Conservation (phyloP, 2,113 vertebrate genomes). For the Myrmecobius fasciatus region DNA sequence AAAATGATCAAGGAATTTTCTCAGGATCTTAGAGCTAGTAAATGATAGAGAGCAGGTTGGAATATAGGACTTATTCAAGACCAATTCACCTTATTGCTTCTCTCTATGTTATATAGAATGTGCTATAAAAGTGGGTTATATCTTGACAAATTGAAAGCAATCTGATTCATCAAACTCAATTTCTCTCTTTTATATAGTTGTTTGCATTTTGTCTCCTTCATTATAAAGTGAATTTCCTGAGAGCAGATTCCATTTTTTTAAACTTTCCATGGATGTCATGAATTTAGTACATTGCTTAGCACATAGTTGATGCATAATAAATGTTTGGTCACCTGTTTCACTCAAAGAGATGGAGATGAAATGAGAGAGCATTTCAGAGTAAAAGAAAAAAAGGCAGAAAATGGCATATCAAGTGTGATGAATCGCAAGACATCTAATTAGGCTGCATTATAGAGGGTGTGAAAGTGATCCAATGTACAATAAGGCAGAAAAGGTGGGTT, state of each 20-base stretch:
- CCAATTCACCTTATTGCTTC: no score
- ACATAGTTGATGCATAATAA: neutral
- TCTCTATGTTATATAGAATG: no score
- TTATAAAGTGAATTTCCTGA: no score
- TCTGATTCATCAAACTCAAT: no score
- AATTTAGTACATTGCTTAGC: neutral
- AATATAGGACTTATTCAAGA: no score
- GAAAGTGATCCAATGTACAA: neutral
- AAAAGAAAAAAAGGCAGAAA: neutral
- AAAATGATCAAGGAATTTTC: no score
- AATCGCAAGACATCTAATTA: neutral
- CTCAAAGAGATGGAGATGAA: neutral
- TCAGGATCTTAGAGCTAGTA: no score
- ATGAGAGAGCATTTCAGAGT: neutral
- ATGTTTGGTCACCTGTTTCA: neutral
- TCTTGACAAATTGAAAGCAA: no score
- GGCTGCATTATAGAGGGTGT: neutral
- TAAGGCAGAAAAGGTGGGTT: neutral
- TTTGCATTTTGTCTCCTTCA: no score
- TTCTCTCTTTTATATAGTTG: no score
- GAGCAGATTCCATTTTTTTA: neutral
- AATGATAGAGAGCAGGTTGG: no score
- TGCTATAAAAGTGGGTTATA: no score
- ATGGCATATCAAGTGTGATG: neutral
- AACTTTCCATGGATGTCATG: neutral